Percentiles rank a stretch among this genome's conserved stretches.
Conservation (phyloP, 2,797 vertebrate species). For the Somateria mollissima region DNA sequence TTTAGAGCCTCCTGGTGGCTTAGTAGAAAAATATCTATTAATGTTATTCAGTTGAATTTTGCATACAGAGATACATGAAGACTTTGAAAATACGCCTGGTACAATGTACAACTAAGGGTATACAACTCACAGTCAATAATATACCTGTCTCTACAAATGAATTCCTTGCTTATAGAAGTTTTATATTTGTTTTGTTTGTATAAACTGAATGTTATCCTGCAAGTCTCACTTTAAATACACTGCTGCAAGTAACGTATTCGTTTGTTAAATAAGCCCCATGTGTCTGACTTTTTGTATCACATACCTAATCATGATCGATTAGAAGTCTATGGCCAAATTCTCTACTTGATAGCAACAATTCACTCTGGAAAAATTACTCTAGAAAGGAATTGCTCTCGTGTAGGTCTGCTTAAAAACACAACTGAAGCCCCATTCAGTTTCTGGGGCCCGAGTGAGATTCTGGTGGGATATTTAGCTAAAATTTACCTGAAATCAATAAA, state of each 20-base stretch:
- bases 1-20: conserved; percentile 77
- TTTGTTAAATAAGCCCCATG: not conserved
- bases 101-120: not conserved
- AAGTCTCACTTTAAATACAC: not conserved
- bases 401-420: not conserved
- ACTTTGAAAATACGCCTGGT: not conserved
- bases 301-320: not conserved
- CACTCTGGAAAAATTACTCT: not conserved
- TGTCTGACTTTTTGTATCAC: not conserved
- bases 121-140: not conserved
- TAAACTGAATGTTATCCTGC: not conserved
- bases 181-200: not conserved
- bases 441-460: not conserved
- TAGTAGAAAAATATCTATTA: conserved; percentile 51
- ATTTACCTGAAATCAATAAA: not conserved
- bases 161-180: not conserved
- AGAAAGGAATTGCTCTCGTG: not conserved
- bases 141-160: not conserved
- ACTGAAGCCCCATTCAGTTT: not conserved
- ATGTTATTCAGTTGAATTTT: not conserved
- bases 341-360: not conserved
- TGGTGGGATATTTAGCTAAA: not conserved
- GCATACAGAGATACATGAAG: not conserved
- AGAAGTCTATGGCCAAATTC: not conserved
- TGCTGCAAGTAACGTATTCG: not conserved